Percentiles rank a stretch among this genome's conserved stretches.
These are phyloP conservation scores for Acanthurus tractus DNA, from an alignment of 2,797 vertebrate species.

Conservation along the genomic window DNA sequence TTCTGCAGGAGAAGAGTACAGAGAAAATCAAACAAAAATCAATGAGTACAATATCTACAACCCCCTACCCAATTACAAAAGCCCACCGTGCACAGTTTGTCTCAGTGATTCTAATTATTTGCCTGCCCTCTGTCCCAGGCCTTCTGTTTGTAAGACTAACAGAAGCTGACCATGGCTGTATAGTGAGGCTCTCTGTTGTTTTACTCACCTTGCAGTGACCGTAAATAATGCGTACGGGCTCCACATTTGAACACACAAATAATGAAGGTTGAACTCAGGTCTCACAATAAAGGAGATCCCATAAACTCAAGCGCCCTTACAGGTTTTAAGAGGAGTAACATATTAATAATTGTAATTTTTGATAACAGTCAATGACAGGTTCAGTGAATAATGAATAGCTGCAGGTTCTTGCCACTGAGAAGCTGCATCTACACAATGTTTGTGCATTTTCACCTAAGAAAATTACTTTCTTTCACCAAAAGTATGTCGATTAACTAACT, in stretches of 20 bases:
- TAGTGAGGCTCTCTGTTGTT: slow-evolving; percentile 23
- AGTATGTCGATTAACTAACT: too few relatives aligned
- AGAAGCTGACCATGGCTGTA: slow-evolving; percentile 21
- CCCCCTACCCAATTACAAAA: slow-evolving; percentile 64
- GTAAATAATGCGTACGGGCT: not conserved
- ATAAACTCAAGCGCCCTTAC: not conserved
- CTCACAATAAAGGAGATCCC: not conserved
- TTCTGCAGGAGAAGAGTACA: slow-evolving; percentile 27
- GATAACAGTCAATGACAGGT: not conserved
- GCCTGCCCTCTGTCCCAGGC: slow-evolving; percentile 24
- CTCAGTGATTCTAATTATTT: slow-evolving; percentile 66
- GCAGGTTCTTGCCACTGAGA: not conserved
- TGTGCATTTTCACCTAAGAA: not conserved
- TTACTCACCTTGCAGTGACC: slow-evolving; percentile 7
- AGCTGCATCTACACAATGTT: not conserved
- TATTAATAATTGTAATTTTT: not conserved
- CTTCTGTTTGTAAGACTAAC: slow-evolving; percentile 20
- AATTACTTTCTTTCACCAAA: not conserved
- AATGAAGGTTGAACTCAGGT: slow-evolving; percentile 1
- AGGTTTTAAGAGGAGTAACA: too few relatives aligned
- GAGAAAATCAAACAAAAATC: slow-evolving; percentile 70
- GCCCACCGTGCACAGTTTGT: slow-evolving; percentile 43
- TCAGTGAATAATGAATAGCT: not conserved
- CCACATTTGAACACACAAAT: slow-evolving; percentile 7
- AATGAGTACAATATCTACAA: slow-evolving; percentile 59